phyloP scores from a whole-genome alignment of 1,140 invertebrate genomes.

The Macrosteles quadrilineatus region DNA sequence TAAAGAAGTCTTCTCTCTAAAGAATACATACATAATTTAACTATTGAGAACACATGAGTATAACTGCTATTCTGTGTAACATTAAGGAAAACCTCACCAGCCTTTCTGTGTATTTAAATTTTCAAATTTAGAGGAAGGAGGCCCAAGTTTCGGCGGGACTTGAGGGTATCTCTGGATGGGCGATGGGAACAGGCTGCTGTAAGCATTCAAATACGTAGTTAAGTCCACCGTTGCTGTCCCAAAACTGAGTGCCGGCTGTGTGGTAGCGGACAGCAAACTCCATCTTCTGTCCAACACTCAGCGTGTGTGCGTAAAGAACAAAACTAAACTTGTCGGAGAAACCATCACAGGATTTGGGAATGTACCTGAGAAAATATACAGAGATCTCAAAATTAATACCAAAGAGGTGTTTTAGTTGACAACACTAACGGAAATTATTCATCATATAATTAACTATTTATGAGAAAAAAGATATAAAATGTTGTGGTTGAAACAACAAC shows the following conservation, averaged over 20 bases:
- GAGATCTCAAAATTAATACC: no score
- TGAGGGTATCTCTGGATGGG: slow-evolving; percentile 23
- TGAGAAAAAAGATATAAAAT: no score
- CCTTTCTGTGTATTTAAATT: no score
- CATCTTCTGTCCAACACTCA: slow-evolving; percentile 71
- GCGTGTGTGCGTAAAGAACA: slow-evolving; percentile 63
- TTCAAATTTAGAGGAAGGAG: slow-evolving; percentile 33
- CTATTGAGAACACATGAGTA: no score
- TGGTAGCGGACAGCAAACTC: slow-evolving; percentile 83
- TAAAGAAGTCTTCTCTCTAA: no score
- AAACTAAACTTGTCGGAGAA: slow-evolving; percentile 90
- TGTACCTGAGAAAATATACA: slow-evolving; percentile 65
- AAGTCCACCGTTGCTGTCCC: slow-evolving; percentile 84
- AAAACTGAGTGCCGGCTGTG: slow-evolving; percentile 79
- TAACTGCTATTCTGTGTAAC: no score
- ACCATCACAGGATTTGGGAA: slow-evolving; percentile 87
- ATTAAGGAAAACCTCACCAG: no score
- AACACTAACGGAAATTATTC: no score
- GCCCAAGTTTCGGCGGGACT: slow-evolving; percentile 35
- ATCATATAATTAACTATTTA: no score
- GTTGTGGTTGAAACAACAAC: no score
- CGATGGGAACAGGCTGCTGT: slow-evolving; percentile 47
- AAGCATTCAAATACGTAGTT: slow-evolving; percentile 87
- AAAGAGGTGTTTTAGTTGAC: no score
- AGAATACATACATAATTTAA: no score